Evolutionary conservation across 2,113 vertebrate genomes (phyloP).

Genomic region (Poeciliopsis turrubarensis): DNA sequence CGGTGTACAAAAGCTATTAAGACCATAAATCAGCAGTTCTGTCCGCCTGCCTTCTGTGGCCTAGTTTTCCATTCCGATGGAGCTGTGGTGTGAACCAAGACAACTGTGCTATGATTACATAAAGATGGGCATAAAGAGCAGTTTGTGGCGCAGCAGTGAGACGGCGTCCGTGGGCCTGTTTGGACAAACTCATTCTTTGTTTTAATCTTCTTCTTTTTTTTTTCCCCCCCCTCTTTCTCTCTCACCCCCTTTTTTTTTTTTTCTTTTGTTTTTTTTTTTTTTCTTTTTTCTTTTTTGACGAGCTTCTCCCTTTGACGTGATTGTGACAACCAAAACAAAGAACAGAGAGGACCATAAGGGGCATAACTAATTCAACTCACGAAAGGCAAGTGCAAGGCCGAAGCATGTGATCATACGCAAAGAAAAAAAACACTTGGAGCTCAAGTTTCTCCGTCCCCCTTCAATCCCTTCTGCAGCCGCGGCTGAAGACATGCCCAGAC

Average conservation of each 20-base stretch:
- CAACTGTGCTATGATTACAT: slow-evolving; percentile 62
- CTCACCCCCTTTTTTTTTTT: too few relatives aligned
- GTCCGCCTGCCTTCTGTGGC: slow-evolving; percentile 65
- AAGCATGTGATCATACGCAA: not conserved
- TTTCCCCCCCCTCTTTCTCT: not conserved
- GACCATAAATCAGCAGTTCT: slow-evolving; percentile 48
- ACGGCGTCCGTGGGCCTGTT: slow-evolving; percentile 63
- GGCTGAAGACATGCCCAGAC: slow-evolving; percentile 76
- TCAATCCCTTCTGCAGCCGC: slow-evolving; percentile 6
- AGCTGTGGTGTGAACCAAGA: slow-evolving; percentile 43
- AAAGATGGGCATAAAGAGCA: slow-evolving; percentile 59
- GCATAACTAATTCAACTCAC: not conserved
- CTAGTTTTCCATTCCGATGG: slow-evolving; percentile 54
- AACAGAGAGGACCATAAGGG: not conserved
- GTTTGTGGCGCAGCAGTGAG: slow-evolving; percentile 50
- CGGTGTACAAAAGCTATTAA: slow-evolving; percentile 55
- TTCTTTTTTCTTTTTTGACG: not conserved
- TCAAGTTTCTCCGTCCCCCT: not conserved
- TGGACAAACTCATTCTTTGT: slow-evolving; percentile 54
- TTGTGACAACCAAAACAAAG: not conserved
- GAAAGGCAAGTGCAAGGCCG: not conserved
- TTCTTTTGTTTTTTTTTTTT: too few relatives aligned
- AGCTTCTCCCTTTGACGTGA: not conserved
- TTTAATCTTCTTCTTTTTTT: slow-evolving; percentile 18
- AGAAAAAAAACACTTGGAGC: not conserved